Conservation (phyloP, 2,888 invertebrate species). For the Ichneumon xanthorius region DNA sequence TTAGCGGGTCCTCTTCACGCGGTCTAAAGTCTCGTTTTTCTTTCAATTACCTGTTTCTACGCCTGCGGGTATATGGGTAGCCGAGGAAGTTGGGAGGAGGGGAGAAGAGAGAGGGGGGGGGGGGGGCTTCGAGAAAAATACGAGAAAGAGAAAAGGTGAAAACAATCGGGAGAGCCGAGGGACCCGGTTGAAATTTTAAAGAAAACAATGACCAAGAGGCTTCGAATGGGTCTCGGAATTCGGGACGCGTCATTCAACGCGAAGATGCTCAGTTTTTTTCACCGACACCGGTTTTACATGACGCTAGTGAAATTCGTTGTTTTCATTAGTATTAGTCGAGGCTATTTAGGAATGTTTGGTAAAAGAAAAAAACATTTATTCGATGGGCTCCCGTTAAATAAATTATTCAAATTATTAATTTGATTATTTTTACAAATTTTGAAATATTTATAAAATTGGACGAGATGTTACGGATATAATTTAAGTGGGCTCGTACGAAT, state of each 20-base stretch:
- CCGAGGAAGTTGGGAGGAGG: background rate
- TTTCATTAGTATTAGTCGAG: no score
- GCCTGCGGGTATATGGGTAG: background rate
- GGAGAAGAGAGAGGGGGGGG: no score
- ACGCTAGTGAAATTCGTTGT: no score
- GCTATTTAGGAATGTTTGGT: no score
- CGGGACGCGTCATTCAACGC: background rate
- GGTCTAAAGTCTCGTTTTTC: constrained; percentile 23
- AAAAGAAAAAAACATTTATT: no score
- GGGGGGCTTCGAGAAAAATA: background rate
- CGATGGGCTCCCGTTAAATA: no score
- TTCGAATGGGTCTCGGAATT: background rate
- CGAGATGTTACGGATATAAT: no score
- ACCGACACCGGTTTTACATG: no score
- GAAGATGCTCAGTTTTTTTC: background rate
- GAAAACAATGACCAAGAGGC: background rate
- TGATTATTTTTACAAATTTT: no score
- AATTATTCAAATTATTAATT: no score
- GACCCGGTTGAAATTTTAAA: background rate
- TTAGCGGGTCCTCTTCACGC: constrained; percentile 56
- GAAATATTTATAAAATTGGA: no score
- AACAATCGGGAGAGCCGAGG: background rate
- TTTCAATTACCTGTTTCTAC: background rate
- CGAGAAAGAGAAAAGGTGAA: background rate
- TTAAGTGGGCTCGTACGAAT: no score